Percentiles rank a stretch among this genome's conserved stretches.
Conservation (phyloP, 2,113 vertebrate genomes). For the Mesoclemmys tuberculata region DNA sequence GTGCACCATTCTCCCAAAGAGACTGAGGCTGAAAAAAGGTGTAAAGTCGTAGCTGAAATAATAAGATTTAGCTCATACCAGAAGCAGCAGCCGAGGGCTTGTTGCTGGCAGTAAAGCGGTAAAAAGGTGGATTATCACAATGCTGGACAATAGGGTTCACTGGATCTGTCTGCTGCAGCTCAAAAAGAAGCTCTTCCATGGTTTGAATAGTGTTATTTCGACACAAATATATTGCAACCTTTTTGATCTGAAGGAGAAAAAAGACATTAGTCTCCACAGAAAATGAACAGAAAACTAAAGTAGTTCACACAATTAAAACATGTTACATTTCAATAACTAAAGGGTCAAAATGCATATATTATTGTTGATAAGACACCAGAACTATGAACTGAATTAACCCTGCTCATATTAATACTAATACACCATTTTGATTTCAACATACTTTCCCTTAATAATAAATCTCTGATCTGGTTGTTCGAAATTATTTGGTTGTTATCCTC, state of each 20-base stretch:
- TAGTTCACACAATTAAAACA: neutral
- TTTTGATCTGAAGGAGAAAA: conserved; percentile 89
- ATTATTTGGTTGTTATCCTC: neutral
- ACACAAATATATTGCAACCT: conserved; percentile 96
- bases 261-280: neutral
- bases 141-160: conserved; percentile 97
- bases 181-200: conserved; percentile 98
- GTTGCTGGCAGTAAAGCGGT: conserved; percentile 94
- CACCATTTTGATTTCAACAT: neutral
- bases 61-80: conserved; percentile 76
- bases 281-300: neutral
- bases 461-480: neutral
- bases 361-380: neutral
- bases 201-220: conserved; percentile 99
- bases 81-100: conserved; percentile 93
- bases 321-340: neutral
- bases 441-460: neutral
- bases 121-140: conserved; percentile 97
- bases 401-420: neutral
- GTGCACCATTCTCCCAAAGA: neutral
- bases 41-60: neutral
- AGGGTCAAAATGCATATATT: neutral
- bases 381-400: neutral
- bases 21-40: neutral
- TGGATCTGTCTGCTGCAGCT: conserved; percentile 97